Conservation (phyloP, 2,888 invertebrate genomes). For the Baccha elongata region DNA sequence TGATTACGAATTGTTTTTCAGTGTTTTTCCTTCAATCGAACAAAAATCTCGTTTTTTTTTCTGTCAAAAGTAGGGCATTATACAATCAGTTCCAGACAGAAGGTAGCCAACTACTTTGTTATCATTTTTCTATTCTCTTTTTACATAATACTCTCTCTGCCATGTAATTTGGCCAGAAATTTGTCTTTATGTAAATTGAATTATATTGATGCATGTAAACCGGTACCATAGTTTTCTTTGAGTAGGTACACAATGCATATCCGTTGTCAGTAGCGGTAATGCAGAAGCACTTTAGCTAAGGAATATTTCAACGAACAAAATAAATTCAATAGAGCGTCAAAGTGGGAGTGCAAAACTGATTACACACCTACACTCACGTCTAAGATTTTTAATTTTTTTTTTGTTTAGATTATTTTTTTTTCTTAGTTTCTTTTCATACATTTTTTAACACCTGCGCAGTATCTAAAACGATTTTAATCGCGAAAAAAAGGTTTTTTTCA, state of each 20-base stretch:
- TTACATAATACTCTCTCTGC: neutral
- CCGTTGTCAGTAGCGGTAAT: constrained; percentile 25
- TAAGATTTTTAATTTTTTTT: neutral
- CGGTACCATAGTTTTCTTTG: constrained; percentile 14
- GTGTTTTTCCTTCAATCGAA: neutral
- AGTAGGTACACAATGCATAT: constrained; percentile 47
- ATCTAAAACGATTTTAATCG: constrained; percentile 50
- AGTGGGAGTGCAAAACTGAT: constrained; percentile 30
- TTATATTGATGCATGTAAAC: constrained; percentile 7
- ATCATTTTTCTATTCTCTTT: neutral
- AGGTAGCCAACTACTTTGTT: constrained; percentile 25
- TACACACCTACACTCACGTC: constrained; percentile 38
- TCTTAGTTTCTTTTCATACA: constrained; percentile 21
- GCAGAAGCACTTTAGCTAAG: constrained; percentile 42
- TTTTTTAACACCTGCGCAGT: constrained; percentile 61
- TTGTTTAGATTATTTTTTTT: constrained; percentile 21
- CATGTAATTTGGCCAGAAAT: neutral
- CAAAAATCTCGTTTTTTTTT: neutral
- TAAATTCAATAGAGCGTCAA: constrained; percentile 31
- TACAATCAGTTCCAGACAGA: constrained; percentile 30
- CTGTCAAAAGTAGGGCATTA: constrained; percentile 25
- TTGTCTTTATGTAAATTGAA: neutral
- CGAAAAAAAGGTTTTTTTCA: constrained; percentile 52
- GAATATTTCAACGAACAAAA: constrained; percentile 43
- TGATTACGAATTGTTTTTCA: constrained; percentile 18